Conservation (phyloP, 1,140 invertebrate genomes). For the Proctacanthus coquilletti region DNA sequence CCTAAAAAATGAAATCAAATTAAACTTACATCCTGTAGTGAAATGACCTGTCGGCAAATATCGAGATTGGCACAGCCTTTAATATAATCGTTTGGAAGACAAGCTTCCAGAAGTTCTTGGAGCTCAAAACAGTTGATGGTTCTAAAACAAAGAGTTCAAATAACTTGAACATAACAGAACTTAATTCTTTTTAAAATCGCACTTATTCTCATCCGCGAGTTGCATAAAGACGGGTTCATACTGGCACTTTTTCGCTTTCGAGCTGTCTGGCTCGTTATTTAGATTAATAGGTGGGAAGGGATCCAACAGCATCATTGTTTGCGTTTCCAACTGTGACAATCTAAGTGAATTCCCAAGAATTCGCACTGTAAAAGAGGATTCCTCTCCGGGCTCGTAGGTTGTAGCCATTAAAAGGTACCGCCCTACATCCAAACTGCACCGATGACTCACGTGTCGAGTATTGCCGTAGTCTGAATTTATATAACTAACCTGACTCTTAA, state of each 20-base stretch:
- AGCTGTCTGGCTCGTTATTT: constrained; percentile 31
- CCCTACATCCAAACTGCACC: constrained; percentile 68
- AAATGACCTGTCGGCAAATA: constrained; percentile 77
- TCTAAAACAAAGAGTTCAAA: constrained; percentile 20
- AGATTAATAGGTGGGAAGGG: constrained; percentile 53
- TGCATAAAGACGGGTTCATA: constrained; percentile 84
- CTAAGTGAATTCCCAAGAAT: constrained; percentile 22
- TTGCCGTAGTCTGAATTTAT: constrained; percentile 87
- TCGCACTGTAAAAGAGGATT: constrained; percentile 41
- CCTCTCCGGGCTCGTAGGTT: constrained; percentile 80
- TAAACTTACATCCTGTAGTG: constrained; percentile 65
- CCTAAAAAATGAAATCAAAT: not conserved
- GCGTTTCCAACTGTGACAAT: constrained; percentile 38
- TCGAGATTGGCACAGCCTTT: constrained; percentile 86
- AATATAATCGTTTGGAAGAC: constrained; percentile 88
- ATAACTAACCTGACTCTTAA: constrained; percentile 75
- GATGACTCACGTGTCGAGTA: constrained; percentile 67
- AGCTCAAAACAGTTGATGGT: constrained; percentile 85
- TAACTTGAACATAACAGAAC: not conserved
- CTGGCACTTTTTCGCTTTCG: constrained; percentile 38
- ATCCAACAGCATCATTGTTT: constrained; percentile 72
- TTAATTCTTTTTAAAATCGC: constrained; percentile 2
- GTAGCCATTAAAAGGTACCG: constrained; percentile 77
- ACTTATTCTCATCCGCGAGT: constrained; percentile 65
- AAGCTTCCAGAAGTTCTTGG: constrained; percentile 79